phyloP scores from a whole-genome alignment of 2,113 vertebrate species.

The Lasiurus cinereus region DNA sequence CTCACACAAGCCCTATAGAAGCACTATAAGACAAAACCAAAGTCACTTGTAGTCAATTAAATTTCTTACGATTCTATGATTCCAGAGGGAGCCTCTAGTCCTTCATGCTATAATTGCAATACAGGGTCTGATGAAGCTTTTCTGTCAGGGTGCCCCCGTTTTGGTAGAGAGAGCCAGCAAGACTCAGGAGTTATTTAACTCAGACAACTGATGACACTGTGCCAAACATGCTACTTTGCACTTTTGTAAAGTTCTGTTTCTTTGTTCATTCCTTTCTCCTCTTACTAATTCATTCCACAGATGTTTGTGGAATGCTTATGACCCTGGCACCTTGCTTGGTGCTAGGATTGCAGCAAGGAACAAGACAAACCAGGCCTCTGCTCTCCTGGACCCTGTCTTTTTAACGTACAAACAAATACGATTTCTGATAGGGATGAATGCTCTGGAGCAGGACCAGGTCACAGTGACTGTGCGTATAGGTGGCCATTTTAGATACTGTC shows the following conservation, averaged over 20 bases:
- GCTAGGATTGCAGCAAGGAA: background rate
- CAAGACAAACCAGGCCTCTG: no score
- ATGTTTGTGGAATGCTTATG: background rate
- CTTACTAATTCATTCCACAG: background rate
- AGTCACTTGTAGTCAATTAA: background rate
- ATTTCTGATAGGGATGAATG: background rate
- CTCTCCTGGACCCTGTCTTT: background rate
- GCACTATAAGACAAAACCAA: background rate
- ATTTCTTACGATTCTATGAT: background rate
- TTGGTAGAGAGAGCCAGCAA: background rate
- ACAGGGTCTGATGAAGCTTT: background rate
- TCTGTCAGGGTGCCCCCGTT: rapidly evolving
- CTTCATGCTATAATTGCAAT: background rate
- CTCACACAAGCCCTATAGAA: background rate
- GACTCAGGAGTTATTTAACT: background rate
- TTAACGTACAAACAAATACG: background rate
- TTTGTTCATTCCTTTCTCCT: background rate
- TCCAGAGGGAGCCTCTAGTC: background rate
- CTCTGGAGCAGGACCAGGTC: background rate
- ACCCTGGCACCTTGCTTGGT: background rate
- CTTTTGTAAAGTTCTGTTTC: background rate
- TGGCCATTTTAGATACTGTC: background rate
- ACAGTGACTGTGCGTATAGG: background rate
- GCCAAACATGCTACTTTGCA: background rate
- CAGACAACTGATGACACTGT: no score